Base-by-base conservation (phyloP, 2,113 vertebrate species). In the Trochalopteron elliotii region DNA sequence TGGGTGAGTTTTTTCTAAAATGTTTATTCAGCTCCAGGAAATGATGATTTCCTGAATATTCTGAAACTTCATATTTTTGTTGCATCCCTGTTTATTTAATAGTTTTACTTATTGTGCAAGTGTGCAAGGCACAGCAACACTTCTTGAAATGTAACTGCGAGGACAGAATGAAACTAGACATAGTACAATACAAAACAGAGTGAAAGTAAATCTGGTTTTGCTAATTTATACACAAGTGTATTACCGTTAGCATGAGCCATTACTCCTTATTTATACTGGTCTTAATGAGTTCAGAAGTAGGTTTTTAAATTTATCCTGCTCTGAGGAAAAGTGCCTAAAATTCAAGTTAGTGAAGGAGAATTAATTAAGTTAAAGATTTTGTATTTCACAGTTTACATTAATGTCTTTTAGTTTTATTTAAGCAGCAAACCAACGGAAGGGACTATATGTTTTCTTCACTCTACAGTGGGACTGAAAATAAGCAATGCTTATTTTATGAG, bases 41-140 rank as follows among this genome's bases (percentile, higher is more conserved):
- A 94, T 94, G 87, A 87, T 95, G 90, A 93, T 92, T 96, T 97
- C 94, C 95, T 96, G 96, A 96, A 95, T 96, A 96, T 88, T 93
- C 96, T 78, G 61, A 94, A 96, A 92, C 79, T 92, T 90, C 76
- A 35, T 96, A 83, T 94, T 97, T 96, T 92, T 95, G 40, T 88
- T 95, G 71, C 83, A 83, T 83, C 56, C 71, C 47, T 86, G 59
- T 83, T 95, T 96, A 71, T 78, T 93, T 92, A 90, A 64, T 78
- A 53, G 49, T 47, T 77, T 90, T 79, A 75, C 40, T 94, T 80
- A 74, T 42, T 87, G 81, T 93, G 57, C 53, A 89, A 94, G 65
- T 69, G 90, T 76, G 83, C 90, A 92, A 86, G 27, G 40, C 64
- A 84, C 33, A 87, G n/a, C 69, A 90, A 75, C 83, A 57, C 40